Base-by-base conservation (phyloP, 2,113 vertebrate genomes). In the Pogona vitticeps region DNA sequence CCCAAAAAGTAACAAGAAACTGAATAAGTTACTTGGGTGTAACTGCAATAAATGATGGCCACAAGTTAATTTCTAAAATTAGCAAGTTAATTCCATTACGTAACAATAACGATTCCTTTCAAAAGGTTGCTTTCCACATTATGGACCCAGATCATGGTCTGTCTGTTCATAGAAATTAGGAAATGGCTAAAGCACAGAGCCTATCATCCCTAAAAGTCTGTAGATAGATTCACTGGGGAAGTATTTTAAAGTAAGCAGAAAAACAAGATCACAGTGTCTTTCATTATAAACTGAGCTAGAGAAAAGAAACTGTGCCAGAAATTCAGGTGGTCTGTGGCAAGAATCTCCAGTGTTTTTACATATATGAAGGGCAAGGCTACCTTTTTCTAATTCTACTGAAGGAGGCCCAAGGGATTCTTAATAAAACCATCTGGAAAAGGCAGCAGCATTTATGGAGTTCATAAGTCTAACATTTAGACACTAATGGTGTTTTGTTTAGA, bases 361-460 rank as follows among this genome's bases (percentile, higher is more conserved):
- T 18, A 38, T 65, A 40, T 38, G 31, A 63, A 73, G 38, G 26
- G 59, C 38, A 72, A 59, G 46, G 23, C n/a, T 80, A 36, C 28
- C 23, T 23, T 52, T 73, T 80, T 36, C 23, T 68, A 14, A 58
- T 82, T 56, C 4, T 76, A 68, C 28, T 87, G 85, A 87, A 67
- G 10, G 40, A 63, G 75, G 23, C 59, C 75, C 42, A 77, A 67
- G 42, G n/a, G 31, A 46, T 68, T 76, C 58, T 67, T 56, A 76
- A 56, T 58, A 67, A 17, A 36, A 23, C 23, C 12, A n/a, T 56
- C 33, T 76, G 71, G 1, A 56, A 82, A 82, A 76, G 26, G 33
- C 73, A 87, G 33, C 67, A 80, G 67, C 17, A 76, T 87, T 82
- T 68, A 87, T 82, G 76, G 28, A 68, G 40, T 76, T 26, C 2